Evolutionary conservation across 2,888 invertebrate genomes (phyloP).

Genomic region (Macaria liturata): DNA sequence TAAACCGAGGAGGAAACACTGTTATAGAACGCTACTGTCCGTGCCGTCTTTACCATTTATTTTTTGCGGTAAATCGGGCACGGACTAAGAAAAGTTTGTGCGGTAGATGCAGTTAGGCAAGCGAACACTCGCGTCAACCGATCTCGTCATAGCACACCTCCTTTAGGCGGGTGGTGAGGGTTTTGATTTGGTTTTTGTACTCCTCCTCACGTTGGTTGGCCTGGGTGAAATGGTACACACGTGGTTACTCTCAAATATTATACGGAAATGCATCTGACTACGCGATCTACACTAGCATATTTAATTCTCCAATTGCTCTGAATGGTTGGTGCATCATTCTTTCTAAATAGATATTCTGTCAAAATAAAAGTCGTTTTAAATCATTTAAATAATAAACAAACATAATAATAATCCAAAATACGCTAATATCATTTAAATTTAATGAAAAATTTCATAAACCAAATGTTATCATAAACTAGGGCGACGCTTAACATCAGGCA

Average conservation of each 20-base stretch:
- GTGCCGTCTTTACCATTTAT: conserved; percentile 54
- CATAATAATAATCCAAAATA: neutral
- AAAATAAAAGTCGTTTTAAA: too few relatives aligned
- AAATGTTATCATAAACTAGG: too few relatives aligned
- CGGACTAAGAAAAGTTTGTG: conserved; percentile 53
- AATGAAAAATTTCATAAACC: neutral
- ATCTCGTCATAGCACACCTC: conserved; percentile 89
- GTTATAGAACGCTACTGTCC: conserved; percentile 56
- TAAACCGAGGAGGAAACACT: conserved; percentile 54
- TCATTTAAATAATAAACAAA: too few relatives aligned
- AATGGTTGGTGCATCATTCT: conserved; percentile 74
- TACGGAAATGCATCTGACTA: neutral
- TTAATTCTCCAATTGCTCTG: conserved; percentile 1
- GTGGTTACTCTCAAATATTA: conserved; percentile 45
- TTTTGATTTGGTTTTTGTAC: conserved; percentile 99
- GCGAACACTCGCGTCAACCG: conserved; percentile 69
- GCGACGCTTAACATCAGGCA: too few relatives aligned
- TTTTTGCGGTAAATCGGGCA: conserved; percentile 30
- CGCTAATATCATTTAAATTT: neutral
- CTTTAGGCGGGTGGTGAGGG: conserved; percentile 98
- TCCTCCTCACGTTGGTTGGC: conserved; percentile 99
- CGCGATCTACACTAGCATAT: conserved; percentile 1
- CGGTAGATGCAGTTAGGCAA: conserved; percentile 76
- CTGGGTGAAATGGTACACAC: conserved; percentile 81
- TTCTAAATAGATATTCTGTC: neutral